A percentile compares a stretch with the other conserved stretches of the same genome.
These are phyloP conservation scores for Sander lucioperca DNA, from an alignment of 2,113 vertebrate species.

Conservation along the genomic window DNA sequence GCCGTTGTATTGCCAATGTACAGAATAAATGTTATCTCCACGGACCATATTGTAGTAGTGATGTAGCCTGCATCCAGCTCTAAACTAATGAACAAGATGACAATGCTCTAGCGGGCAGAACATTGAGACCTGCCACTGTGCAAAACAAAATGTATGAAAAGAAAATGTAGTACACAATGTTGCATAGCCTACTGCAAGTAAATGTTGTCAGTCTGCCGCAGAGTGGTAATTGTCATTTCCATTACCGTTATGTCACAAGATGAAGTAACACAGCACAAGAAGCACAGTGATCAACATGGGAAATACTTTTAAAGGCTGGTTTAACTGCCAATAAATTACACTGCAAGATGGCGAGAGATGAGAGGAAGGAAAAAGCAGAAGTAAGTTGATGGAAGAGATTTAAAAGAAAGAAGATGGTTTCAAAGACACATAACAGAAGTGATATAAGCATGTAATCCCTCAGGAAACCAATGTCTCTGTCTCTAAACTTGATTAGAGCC, in stretches of 20 bases:
- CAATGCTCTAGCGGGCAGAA: slow-evolving; percentile 54
- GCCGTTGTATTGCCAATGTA: slow-evolving; percentile 47
- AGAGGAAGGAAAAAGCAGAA: not conserved
- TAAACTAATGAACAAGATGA: slow-evolving; percentile 68
- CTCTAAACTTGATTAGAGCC: slow-evolving; percentile 62
- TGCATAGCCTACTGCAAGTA: slow-evolving; percentile 30
- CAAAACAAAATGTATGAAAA: slow-evolving; percentile 47
- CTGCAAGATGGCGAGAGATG: not conserved
- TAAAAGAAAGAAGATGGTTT: not conserved
- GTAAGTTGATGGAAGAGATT: not conserved
- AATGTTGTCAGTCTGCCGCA: slow-evolving; percentile 30
- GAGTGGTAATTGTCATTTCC: slow-evolving; percentile 29
- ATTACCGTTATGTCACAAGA: slow-evolving; percentile 37
- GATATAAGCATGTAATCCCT: slow-evolving; percentile 46
- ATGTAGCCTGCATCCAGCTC: slow-evolving; percentile 53
- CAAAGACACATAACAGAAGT: slow-evolving; percentile 27
- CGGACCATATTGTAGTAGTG: slow-evolving; percentile 69
- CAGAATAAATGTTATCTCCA: slow-evolving; percentile 73
- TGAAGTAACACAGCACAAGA: slow-evolving; percentile 24
- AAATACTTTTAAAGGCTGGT: not conserved
- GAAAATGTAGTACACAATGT: slow-evolving; percentile 33
- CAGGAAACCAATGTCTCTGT: slow-evolving; percentile 52
- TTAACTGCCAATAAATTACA: slow-evolving; percentile 20
- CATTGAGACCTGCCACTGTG: slow-evolving; percentile 38
- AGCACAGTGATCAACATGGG: slow-evolving; percentile 14